phyloP scores from a whole-genome alignment of 2,888 invertebrate species.

The Sclerodermus sp. region DNA sequence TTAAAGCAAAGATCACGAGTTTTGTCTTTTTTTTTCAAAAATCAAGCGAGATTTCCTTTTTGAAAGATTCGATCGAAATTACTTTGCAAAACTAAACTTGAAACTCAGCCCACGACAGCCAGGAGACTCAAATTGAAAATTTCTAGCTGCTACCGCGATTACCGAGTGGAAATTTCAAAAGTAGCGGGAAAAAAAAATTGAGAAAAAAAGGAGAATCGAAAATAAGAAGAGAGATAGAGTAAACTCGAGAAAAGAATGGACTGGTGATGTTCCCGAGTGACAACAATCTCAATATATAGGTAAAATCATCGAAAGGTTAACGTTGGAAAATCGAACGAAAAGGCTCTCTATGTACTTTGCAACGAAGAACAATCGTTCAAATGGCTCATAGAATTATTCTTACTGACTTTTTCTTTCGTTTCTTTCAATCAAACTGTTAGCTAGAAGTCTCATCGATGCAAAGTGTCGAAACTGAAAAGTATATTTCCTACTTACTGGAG shows the following conservation, averaged over 20 bases:
- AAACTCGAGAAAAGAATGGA: constrained; percentile 5
- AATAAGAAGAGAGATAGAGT: constrained; percentile 11
- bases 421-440: too few relatives aligned
- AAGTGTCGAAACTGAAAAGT: constrained; percentile 39
- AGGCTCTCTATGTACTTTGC: constrained; percentile 23
- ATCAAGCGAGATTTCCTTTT: too few relatives aligned
- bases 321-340: constrained; percentile 23
- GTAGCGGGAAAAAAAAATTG: too few relatives aligned
- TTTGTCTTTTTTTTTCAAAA: too few relatives aligned
- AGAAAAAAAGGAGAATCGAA: background rate
- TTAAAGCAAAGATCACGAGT: too few relatives aligned
- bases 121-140: too few relatives aligned
- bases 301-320: background rate
- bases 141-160: too few relatives aligned
- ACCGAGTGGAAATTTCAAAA: too few relatives aligned
- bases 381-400: constrained; percentile 25
- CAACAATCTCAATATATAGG: constrained; percentile 10
- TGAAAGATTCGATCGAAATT: too few relatives aligned
- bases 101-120: too few relatives aligned
- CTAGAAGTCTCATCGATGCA: constrained; percentile 23
- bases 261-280: constrained; percentile 33
- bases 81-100: too few relatives aligned
- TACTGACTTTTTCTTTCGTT: constrained; percentile 18
- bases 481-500: constrained; percentile 70
- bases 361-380: constrained; percentile 23